Evolutionary conservation across 2,797 vertebrate species (phyloP), one percentile per base, ranked within the genome.

Genomic region (Crenichthys baileyi): DNA sequence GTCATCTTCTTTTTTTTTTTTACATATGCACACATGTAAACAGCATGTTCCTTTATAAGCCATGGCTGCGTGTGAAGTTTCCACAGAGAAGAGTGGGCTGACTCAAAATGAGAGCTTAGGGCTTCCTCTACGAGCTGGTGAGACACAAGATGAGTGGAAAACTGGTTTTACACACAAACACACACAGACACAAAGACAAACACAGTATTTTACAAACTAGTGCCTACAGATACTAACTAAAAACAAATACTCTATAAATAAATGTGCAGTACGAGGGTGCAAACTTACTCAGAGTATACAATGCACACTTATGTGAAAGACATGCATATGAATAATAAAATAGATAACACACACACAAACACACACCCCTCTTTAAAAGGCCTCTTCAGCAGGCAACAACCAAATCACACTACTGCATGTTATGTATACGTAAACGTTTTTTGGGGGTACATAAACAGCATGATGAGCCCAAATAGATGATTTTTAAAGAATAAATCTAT

Each of bases 91-190:
- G 75, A 77, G 88, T 87, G 85, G 87, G 90, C 85, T 91, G 91
- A 93, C 86, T 94, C 92, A 93, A 91, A 93, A 91, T 87, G 76
- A 92, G 87, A 93, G 63, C 63, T 78, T 12, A 81, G 68, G 83
- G 92, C 93, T 93, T 94, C 92, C 92, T 90, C 85, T 90, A 26
- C 55, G 7, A 86, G 80, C 58, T 79, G 76, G 74, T 83, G 80
- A 83, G 60, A 86, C 72, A 81, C 77, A 89, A 81, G 86, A 83
- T n/a, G 77, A 95, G 88, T 93, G 91, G 92, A 94, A 94, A 92
- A 89, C 83, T 90, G 61, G 86, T 93, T 94, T 94, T 90, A 93
- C 89, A 92, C 80, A 78, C 13, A 81, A 4, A 72, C 44, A 71
- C 39, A 73, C 29, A 48, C 56, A 80, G 7, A 77, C 50, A 74